Evolutionary conservation across 1,140 invertebrate species (phyloP), one percentile per base, ranked within the genome.

Genomic region (Drosophila mayri): DNA sequence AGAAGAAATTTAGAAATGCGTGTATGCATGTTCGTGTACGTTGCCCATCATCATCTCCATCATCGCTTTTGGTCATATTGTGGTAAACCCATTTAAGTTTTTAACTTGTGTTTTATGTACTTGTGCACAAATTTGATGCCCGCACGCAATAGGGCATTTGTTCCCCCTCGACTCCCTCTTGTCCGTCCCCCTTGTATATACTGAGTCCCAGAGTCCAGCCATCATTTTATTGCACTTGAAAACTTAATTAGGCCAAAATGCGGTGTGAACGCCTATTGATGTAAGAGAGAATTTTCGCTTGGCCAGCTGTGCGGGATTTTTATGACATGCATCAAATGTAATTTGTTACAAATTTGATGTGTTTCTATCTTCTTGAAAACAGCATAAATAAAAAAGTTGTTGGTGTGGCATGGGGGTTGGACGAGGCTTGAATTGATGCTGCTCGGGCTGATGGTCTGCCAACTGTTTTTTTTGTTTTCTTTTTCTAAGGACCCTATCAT

Each of bases 281-380:
- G 67, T 49, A 50, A 16, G 30, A 49, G 44, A 72, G 54, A 71
- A 72, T 76, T 41, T 60, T 61, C 22, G 38, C 55, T 79, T 65
- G 49, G 72, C 62, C 77, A 90, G 84, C 77, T 90, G 84, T 74
- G 85, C 59, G 73, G 77, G 85, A 84, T 88, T 88, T 88, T 88
- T 90, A 90, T 90, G 84, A 76, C 86, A 85, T 84, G 78, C 85
- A 79, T 80, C 81, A 88, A 91, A 90, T 84, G 91, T 92, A 92
- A 92, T 92, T 92, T 91, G 91, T 88, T 91, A 91, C 70, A 90
- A 92, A 88, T 92, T 92, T 92, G 86, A 92, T 92, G 90, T 88
- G 87, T 77, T 88, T 91, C 75, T 81, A 83, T 81, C 75, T 90
- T 90, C 81, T 84, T 88, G 49, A 88, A 88, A 88, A 88, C 50